Conservation (phyloP, 1,140 invertebrate genomes). For the Rhagoletis zephyria region DNA sequence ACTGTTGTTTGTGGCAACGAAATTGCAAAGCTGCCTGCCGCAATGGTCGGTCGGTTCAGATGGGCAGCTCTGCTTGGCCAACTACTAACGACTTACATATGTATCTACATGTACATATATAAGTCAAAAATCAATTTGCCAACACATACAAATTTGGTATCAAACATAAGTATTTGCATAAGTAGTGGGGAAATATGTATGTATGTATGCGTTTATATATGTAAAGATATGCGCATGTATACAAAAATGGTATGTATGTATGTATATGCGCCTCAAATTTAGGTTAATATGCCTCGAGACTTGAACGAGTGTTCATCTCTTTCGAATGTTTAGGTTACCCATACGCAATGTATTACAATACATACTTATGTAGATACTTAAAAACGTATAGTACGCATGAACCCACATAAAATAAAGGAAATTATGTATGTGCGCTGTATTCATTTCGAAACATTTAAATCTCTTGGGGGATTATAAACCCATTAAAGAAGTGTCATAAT, state of each 20-base stretch:
- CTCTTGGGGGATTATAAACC: not conserved
- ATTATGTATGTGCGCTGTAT: not conserved
- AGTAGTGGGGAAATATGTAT: not conserved
- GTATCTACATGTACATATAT: not conserved
- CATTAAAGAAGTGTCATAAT: not conserved
- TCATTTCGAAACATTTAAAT: not conserved
- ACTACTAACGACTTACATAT: too few relatives aligned
- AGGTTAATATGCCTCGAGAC: not conserved
- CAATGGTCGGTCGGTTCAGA: not conserved
- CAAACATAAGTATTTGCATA: not conserved
- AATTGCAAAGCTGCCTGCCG: not conserved
- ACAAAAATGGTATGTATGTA: not conserved
- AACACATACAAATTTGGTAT: not conserved
- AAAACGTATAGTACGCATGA: too few relatives aligned
- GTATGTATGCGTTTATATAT: not conserved
- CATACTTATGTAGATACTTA: too few relatives aligned
- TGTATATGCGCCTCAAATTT: not conserved
- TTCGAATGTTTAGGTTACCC: not conserved
- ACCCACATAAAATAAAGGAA: not conserved
- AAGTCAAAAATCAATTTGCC: slow-evolving; percentile 41
- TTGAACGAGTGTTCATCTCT: not conserved
- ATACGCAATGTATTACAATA: too few relatives aligned
- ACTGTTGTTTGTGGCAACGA: not conserved
- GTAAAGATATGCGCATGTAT: not conserved
- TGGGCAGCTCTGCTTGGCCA: not conserved